Evolutionary conservation across 2,113 vertebrate species (phyloP).

Genomic region (Heptranchias perlo): DNA sequence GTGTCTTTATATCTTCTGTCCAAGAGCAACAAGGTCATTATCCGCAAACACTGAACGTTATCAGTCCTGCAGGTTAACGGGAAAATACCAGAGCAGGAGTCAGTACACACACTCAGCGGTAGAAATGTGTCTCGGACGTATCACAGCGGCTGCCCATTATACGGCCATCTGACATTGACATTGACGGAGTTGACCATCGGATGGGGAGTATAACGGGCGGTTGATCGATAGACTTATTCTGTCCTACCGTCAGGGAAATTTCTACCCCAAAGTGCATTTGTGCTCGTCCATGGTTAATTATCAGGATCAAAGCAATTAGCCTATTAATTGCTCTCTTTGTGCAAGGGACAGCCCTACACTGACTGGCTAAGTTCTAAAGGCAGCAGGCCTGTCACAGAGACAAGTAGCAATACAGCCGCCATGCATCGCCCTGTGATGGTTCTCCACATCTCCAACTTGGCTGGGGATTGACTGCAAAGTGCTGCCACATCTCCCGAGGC

Average conservation of each 20-base stretch:
- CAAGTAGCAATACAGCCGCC: not conserved
- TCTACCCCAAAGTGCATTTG: not conserved
- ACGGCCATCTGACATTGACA: not conserved
- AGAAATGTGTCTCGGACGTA: not conserved
- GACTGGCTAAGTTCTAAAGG: not conserved
- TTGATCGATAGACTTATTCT: too few species aligned
- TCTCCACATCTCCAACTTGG: not conserved
- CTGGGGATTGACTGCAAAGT: not conserved
- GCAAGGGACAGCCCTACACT: not conserved
- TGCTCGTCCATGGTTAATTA: not conserved
- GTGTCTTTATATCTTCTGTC: not conserved
- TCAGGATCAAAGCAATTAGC: not conserved
- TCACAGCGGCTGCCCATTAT: not conserved
- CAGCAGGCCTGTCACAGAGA: not conserved
- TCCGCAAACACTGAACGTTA: not conserved
- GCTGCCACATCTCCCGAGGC: not conserved
- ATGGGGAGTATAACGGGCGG: too few species aligned
- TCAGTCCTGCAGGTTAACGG: not conserved
- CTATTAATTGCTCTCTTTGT: not conserved
- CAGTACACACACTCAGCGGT: not conserved
- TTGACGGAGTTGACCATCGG: not conserved
- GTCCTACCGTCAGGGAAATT: too few species aligned
- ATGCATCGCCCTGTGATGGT: not conserved
- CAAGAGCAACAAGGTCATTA: not conserved
- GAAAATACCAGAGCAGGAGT: not conserved